phyloP scores from a whole-genome alignment of 2,888 invertebrate genomes.

The Lycia hirtaria region DNA sequence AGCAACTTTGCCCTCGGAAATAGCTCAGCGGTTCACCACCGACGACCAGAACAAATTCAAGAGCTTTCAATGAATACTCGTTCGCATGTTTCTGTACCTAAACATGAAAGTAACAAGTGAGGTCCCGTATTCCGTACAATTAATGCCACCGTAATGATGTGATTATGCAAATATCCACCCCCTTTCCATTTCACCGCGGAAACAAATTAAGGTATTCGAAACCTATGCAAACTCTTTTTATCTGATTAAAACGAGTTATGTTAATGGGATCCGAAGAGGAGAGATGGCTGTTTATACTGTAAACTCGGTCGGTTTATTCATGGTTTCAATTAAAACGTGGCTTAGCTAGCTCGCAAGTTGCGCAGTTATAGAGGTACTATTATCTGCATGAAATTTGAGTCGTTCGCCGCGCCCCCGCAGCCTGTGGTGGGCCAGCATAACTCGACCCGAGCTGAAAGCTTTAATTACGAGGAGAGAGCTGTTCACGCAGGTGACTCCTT shows the following conservation, averaged over 20 bases:
- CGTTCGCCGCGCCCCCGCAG: constrained; percentile 70
- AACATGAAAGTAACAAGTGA: constrained; percentile 18
- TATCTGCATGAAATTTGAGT: constrained; percentile 82
- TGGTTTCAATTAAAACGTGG: constrained; percentile 77
- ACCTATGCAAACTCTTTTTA: constrained; percentile 42
- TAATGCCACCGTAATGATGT: constrained; percentile 25
- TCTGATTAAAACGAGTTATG: constrained; percentile 46
- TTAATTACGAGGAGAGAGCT: constrained; percentile 81
- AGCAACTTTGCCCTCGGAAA: constrained; percentile 9
- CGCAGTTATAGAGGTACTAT: constrained; percentile 74
- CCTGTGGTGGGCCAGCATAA: constrained; percentile 72
- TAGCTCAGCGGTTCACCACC: not conserved
- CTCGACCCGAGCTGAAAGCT: constrained; percentile 80
- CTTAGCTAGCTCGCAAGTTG: constrained; percentile 71
- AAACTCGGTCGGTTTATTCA: constrained; percentile 62
- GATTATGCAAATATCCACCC: constrained; percentile 27
- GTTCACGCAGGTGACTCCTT: constrained; percentile 85
- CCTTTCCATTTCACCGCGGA: constrained; percentile 24
- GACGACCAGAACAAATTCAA: not conserved
- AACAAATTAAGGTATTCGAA: constrained; percentile 39
- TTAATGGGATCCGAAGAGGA: constrained; percentile 47
- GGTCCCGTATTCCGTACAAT: constrained; percentile 19
- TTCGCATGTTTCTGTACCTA: constrained; percentile 3
- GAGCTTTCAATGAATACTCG: not conserved
- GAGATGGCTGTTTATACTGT: constrained; percentile 54